Evolutionary conservation across 2,113 vertebrate species (phyloP).

Genomic region (Cariama cristata): DNA sequence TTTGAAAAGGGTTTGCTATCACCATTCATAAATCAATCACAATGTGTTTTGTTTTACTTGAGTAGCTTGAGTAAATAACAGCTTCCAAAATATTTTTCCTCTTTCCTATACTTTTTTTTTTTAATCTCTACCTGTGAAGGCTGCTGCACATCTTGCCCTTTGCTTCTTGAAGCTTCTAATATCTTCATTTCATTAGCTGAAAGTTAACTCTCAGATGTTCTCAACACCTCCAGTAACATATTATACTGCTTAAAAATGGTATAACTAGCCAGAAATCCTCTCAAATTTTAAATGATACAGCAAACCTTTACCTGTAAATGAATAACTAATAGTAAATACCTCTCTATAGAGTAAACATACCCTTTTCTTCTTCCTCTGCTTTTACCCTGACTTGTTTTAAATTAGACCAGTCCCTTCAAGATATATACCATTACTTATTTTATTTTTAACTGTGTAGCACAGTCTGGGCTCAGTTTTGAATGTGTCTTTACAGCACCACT

Average conservation of each 20-base stretch:
- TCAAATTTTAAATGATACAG: not conserved
- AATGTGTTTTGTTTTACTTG: not conserved
- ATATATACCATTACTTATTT: not conserved
- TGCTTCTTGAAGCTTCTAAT: not conserved
- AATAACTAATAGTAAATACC: not conserved
- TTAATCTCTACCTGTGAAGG: not conserved
- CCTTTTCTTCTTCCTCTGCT: not conserved
- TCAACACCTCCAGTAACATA: not conserved
- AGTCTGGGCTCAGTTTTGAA: not conserved
- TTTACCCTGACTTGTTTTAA: not conserved
- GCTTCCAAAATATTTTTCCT: not conserved
- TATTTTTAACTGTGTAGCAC: not conserved
- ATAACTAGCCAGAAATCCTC: not conserved
- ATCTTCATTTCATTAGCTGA: not conserved
- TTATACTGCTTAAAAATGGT: not conserved
- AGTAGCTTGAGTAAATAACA: not conserved
- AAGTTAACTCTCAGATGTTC: not conserved
- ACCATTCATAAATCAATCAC: not conserved
- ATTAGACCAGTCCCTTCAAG: not conserved
- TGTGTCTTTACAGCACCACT: not conserved
- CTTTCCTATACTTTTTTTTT: not conserved
- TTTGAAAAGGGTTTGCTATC: not conserved
- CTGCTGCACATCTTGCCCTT: not conserved
- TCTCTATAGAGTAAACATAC: not conserved
- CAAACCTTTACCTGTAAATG: not conserved